phyloP scores from a whole-genome alignment of 2,888 invertebrate species.

The Lathronympha strigana region DNA sequence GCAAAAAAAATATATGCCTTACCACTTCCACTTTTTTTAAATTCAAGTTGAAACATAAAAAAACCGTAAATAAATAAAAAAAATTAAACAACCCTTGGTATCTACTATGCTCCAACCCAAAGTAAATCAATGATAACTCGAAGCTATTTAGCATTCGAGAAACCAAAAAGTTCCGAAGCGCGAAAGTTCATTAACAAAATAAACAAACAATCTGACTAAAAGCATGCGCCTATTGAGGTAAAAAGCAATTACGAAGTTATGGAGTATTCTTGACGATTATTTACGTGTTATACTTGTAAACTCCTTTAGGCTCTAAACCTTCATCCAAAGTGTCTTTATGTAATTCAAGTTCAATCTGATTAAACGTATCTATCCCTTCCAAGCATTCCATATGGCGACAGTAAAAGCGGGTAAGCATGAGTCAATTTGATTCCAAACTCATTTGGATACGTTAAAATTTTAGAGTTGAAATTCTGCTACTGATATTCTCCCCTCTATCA shows the following conservation, averaged over 20 bases:
- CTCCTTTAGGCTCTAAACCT: not conserved
- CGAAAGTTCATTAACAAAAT: conserved; percentile 76
- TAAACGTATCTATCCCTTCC: not conserved
- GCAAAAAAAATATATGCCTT: too few species aligned
- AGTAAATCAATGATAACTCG: conserved; percentile 55
- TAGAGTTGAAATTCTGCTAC: not conserved
- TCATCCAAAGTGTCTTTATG: not conserved
- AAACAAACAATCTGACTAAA: conserved; percentile 79
- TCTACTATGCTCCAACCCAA: too few species aligned
- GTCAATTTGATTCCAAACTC: not conserved
- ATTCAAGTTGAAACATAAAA: too few species aligned
- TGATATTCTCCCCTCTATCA: not conserved
- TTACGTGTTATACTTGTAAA: conserved; percentile 60
- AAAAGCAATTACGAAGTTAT: conserved; percentile 77
- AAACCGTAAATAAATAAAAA: too few species aligned
- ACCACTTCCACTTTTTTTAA: too few species aligned
- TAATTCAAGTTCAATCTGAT: not conserved
- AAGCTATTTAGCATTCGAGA: conserved; percentile 56
- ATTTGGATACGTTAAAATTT: not conserved
- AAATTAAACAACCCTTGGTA: too few species aligned
- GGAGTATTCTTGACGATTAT: conserved; percentile 72
- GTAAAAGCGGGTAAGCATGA: not conserved
- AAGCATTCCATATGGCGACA: not conserved
- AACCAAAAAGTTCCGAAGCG: conserved; percentile 68
- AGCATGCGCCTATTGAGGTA: conserved; percentile 73